Evolutionary conservation across 2,888 invertebrate species (phyloP), one percentile per base, ranked within the genome.

Genomic region (Scaptomyza caliginosa): DNA sequence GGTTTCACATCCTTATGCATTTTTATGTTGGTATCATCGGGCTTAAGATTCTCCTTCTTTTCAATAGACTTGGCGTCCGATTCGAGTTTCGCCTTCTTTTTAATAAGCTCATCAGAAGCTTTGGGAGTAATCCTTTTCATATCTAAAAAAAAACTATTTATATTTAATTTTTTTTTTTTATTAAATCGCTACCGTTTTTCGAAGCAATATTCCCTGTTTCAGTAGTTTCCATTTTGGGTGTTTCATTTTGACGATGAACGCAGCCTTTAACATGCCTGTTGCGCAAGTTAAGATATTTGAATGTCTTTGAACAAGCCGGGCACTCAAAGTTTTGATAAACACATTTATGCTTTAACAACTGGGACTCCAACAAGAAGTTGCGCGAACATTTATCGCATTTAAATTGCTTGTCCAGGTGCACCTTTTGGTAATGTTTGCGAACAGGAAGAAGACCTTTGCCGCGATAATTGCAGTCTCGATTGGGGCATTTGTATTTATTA

Each of bases 381-480:
- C 28, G 38, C 0, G 17, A 6, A 4, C 77, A 77, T 0, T 11
- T 11, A 0, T 0, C 1, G 39, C 77, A 77, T 0, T 7, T 11
- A 11, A 8, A 46, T 0, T 30, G 40, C n/a, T 63, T 62, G 13
- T 39, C 4, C 42, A 74, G 30, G n/a, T 77, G 80, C 3, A 7
- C 0, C 0, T 1, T 24, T 32, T 66, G 63, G 6, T 40, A 80
- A 16, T 80, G 77, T 0, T 49, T 54, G 0, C 80, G 74, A 5
- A 77, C 0, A 0, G 51, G 17, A 0, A 3, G 6, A 0, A 72
- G 10, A 0, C 28, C 19, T 6, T 3, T 11, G 0, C 30, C 36
- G 0, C 0, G 4, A 17, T 43, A 65, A 0, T 13, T 17, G 43
- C 58, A 77, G 11, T 1, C 8, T 0, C 2, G 6, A 2, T 13